These are phyloP conservation scores for Nerophis lumbriciformis DNA, from an alignment of 2,113 vertebrate species.

Conservation along the genomic window DNA sequence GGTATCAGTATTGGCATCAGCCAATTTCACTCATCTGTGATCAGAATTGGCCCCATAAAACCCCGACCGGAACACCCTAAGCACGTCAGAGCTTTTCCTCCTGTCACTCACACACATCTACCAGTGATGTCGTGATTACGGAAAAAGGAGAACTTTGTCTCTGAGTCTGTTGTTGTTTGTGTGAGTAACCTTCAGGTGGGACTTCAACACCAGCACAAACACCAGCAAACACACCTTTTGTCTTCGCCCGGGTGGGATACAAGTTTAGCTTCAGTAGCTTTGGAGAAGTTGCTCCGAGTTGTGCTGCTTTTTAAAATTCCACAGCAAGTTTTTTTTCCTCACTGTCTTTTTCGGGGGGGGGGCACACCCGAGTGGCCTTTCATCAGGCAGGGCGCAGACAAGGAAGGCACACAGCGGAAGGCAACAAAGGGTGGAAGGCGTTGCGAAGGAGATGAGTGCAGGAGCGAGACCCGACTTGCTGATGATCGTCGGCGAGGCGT, in stretches of 20 bases:
- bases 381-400: constrained; percentile 48
- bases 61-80: no score
- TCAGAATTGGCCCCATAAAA: no score
- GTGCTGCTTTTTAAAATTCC: constrained; percentile 47
- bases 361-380: constrained; percentile 41
- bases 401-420: constrained; percentile 34
- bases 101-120: no score
- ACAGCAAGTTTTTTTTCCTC: constrained; percentile 44
- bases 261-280: constrained; percentile 25
- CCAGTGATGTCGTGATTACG: no score
- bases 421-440: constrained; percentile 14
- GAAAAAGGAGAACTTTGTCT: no score
- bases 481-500: constrained; percentile 21
- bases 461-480: constrained; percentile 15
- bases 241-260: constrained; percentile 24
- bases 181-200: not conserved
- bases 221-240: constrained; percentile 2
- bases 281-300: constrained; percentile 45
- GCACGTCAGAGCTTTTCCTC: no score
- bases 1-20: no score
- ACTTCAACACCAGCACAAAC: not conserved
- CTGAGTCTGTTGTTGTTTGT: not conserved
- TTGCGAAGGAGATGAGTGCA: constrained; percentile 10
- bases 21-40: no score
- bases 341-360: constrained; percentile 5